Evolutionary conservation across 2,797 vertebrate genomes (phyloP), one percentile per base, ranked within the genome.

Genomic region (Eidolon dupreanum): DNA sequence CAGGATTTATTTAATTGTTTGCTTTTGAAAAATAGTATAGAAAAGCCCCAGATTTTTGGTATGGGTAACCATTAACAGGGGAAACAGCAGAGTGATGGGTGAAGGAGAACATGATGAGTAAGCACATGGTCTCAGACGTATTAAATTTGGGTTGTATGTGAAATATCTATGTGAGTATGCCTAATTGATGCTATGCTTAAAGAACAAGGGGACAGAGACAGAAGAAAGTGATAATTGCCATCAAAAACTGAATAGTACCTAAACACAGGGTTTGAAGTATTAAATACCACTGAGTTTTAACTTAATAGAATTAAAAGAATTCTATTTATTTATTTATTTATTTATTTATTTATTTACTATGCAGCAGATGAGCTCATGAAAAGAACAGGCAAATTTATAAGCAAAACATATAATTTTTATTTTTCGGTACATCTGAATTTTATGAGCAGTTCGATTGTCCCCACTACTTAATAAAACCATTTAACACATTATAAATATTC

Each of bases 381-480:
- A 88, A 84, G n/a, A 55, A 33, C 6, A n/a, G 36, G n/a, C 8
- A 93, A 79, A 78, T 79, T 74, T 49, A 53, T 46, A 61, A 36
- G 12, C 51, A 73, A 84, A 74, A 65, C 8, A 19, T 36, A 33
- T 9, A 63, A 36, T 13, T 55, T 43, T 71, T 31, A 24, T 73
- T 66, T 79, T 81, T 81, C 10, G 49, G 46, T 3, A 8, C 53
- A 53, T 53, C 43, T 75, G 20, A 74, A n/a, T 71, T 91, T 92
- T 77, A 36, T 86, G 66, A 89, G 43, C 38, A 38, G 33, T 77
- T 90, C 70, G 31, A n/a, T 68, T 85, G 13, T 26, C 74, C 20
- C 66, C 1, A 70, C 51, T 59, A 59, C 11, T 6, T 70, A 65
- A 22, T 43, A 81, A 95, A 49, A 88, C n/a, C 28, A 28, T 53